A percentile compares a stretch with the other conserved stretches of the same genome.
These are phyloP conservation scores for Cheiracanthium punctorium DNA, from an alignment of 2,888 invertebrate genomes.

Conservation along the genomic window DNA sequence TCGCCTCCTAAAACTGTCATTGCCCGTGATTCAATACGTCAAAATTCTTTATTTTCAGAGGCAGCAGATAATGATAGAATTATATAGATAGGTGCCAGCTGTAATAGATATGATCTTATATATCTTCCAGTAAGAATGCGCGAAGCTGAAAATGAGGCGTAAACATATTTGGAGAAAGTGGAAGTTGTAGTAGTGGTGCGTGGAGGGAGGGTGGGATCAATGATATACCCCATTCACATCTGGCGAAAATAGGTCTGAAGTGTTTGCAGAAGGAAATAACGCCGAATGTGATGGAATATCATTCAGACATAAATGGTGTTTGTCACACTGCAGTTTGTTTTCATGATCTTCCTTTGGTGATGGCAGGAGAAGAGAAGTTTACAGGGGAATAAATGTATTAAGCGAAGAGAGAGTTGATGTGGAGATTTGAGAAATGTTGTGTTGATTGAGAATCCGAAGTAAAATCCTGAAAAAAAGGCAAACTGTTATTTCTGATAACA, in stretches of 20 bases:
- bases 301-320: neutral
- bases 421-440: too few species aligned
- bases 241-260: neutral
- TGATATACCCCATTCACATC: neutral
- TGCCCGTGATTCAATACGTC: neutral
- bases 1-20: neutral
- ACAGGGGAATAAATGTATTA: too few species aligned
- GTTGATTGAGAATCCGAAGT: too few species aligned
- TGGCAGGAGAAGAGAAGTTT: too few species aligned
- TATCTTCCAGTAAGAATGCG: neutral
- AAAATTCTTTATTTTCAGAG: neutral
- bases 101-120: constrained; percentile 1
- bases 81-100: neutral
- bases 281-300: neutral
- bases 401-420: too few species aligned
- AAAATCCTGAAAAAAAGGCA: too few species aligned
- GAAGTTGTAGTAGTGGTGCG: neutral
- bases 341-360: neutral
- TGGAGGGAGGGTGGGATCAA: neutral
- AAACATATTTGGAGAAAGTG: neutral
- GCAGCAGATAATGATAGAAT: neutral
- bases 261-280: neutral
- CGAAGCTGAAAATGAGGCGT: neutral
- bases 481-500: too few species aligned
- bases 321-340: neutral